Conservation (phyloP, 2,888 invertebrate species). For the Strigamia transsilvanica region DNA sequence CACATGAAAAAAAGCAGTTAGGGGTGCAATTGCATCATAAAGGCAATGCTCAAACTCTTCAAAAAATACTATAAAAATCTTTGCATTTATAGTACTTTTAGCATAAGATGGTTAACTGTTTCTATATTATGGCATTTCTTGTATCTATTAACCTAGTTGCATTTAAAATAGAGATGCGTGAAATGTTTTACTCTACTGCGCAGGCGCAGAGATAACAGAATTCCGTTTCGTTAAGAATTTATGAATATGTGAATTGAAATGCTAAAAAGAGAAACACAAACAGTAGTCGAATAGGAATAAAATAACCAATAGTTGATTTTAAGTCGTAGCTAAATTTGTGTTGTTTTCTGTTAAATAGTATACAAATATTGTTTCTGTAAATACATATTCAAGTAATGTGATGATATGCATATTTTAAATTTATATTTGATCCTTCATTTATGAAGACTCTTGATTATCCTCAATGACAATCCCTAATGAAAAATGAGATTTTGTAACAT, state of each 20-base stretch:
- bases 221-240: no score
- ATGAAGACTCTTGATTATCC: neutral
- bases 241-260: no score
- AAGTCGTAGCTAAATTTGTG: no score
- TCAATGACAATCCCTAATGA: neutral
- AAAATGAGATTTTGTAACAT: neutral
- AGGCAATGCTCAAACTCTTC: neutral
- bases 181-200: neutral
- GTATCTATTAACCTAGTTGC: neutral
- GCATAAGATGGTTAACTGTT: neutral
- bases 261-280: no score
- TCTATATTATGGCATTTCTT: neutral
- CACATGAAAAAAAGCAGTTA: no score
- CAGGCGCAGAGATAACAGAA: neutral
- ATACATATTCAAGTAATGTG: no score
- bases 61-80: neutral
- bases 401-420: no score
- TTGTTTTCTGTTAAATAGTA: no score
- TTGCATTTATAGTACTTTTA: neutral
- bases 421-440: neutral
- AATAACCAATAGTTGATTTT: no score
- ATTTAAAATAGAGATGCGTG: neutral
- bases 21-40: neutral
- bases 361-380: no score
- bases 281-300: no score